A percentile compares a stretch with the other conserved stretches of the same genome.
Evolutionary conservation across 1,140 invertebrate species (phyloP).

Genomic region (Dreissena polymorpha): DNA sequence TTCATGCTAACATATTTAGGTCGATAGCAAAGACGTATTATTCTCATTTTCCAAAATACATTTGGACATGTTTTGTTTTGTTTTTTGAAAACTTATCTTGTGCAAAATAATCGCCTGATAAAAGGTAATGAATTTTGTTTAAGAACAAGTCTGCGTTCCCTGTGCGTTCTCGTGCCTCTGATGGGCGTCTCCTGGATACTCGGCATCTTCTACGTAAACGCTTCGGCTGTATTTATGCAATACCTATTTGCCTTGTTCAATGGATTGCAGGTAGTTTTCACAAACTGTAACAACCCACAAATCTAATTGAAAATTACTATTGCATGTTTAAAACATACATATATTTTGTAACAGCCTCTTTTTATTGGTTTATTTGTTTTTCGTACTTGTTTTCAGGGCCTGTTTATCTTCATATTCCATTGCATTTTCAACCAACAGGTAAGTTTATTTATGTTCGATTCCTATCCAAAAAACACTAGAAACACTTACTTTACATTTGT

Average conservation of each 20-base stretch:
- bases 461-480: no score
- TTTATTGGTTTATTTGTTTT: background rate
- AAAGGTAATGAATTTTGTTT: background rate
- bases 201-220: conserved; percentile 18
- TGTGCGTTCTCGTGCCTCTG: conserved; percentile 25
- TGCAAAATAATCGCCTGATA: no score
- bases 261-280: conserved; percentile 21
- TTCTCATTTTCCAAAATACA: no score
- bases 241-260: conserved; percentile 34
- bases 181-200: conserved; percentile 32
- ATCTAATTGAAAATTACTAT: background rate
- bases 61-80: no score
- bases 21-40: no score
- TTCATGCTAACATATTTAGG: background rate
- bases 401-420: background rate
- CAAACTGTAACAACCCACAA: no score
- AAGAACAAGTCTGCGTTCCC: conserved; percentile 5
- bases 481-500: no score
- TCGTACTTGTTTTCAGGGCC: background rate
- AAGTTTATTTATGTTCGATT: background rate
- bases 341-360: background rate
- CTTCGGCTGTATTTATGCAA: background rate
- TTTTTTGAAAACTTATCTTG: no score
- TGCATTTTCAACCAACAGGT: background rate
- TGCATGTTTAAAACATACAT: background rate